These are phyloP conservation scores for Gastrophysa polygoni DNA, from an alignment of 2,888 invertebrate species.

Conservation along the genomic window DNA sequence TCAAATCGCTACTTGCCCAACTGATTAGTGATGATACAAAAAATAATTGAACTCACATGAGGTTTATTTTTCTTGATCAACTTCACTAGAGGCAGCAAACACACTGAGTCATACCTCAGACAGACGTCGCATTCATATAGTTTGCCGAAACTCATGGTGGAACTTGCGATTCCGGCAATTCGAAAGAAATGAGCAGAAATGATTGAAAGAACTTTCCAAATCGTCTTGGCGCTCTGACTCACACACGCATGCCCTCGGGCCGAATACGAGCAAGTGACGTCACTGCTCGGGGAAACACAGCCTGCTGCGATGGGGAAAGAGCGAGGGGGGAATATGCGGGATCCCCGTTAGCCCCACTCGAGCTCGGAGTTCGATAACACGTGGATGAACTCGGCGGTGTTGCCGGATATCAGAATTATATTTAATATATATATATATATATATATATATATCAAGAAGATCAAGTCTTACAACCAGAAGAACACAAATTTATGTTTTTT, in stretches of 20 bases:
- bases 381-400: not conserved
- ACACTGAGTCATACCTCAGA: slow-evolving; percentile 22
- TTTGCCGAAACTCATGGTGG: slow-evolving; percentile 24
- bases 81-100: slow-evolving; percentile 23
- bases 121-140: slow-evolving; percentile 33
- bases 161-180: slow-evolving; percentile 32
- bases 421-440: too few relatives aligned
- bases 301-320: not conserved
- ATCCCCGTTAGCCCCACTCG: slow-evolving; percentile 27
- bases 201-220: slow-evolving; percentile 43
- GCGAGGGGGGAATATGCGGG: slow-evolving; percentile 19
- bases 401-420: slow-evolving; percentile 4
- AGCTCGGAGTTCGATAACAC: slow-evolving; percentile 7
- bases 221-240: slow-evolving; percentile 32
- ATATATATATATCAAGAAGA: too few relatives aligned
- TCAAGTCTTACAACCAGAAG: too few relatives aligned
- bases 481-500: too few relatives aligned
- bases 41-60: slow-evolving; percentile 19
- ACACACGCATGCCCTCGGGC: slow-evolving; percentile 18
- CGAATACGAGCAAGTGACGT: slow-evolving; percentile 24
- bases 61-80: slow-evolving; percentile 17
- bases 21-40: not conserved
- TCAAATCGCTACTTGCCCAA: too few relatives aligned
- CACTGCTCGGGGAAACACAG: slow-evolving; percentile 27
- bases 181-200: slow-evolving; percentile 36